A percentile compares a stretch with the other conserved stretches of the same genome.
These are phyloP conservation scores for Parazoanthus darwini DNA, from an alignment of 92 coral and sea anemone genomes.

Conservation along the genomic window DNA sequence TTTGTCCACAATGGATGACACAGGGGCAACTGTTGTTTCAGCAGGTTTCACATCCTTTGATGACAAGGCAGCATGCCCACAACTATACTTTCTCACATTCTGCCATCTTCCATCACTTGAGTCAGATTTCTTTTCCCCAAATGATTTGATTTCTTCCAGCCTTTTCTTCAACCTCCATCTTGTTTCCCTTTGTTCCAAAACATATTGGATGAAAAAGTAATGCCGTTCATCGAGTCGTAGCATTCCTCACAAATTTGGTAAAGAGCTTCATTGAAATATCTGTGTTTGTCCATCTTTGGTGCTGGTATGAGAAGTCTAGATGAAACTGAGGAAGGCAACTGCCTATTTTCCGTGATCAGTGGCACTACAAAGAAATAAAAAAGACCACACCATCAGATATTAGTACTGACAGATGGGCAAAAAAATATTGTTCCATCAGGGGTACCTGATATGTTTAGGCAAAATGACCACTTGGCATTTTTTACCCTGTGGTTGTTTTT, in stretches of 20 bases:
- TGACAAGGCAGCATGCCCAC: background rate
- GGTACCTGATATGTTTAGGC: no score
- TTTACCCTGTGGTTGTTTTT: no score
- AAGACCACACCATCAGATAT: background rate
- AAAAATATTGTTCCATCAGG: background rate
- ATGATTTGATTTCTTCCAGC: constrained; percentile 11
- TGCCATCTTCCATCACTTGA: constrained; percentile 21
- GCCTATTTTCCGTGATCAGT: background rate
- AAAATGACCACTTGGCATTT: no score
- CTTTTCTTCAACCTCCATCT: constrained; percentile 36
- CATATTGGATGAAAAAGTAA: constrained; percentile 27
- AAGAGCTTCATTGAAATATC: constrained; percentile 35
- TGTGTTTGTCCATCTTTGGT: constrained; percentile 15
- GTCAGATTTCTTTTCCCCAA: background rate
- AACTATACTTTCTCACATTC: background rate
- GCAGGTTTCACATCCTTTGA: constrained; percentile 4
- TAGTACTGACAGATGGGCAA: background rate
- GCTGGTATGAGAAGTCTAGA: constrained; percentile 34
- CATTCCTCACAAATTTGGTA: constrained; percentile 20
- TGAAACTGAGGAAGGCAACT: constrained; percentile 28
- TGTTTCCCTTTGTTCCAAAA: constrained; percentile 16
- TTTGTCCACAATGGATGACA: background rate
- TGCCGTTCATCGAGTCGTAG: constrained; percentile 19
- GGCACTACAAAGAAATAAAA: constrained; percentile 9
- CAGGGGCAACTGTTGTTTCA: background rate